Percentiles rank a stretch among this genome's conserved stretches.
phyloP scores from a whole-genome alignment of 2,888 invertebrate species.

The Apoda limacodes region DNA sequence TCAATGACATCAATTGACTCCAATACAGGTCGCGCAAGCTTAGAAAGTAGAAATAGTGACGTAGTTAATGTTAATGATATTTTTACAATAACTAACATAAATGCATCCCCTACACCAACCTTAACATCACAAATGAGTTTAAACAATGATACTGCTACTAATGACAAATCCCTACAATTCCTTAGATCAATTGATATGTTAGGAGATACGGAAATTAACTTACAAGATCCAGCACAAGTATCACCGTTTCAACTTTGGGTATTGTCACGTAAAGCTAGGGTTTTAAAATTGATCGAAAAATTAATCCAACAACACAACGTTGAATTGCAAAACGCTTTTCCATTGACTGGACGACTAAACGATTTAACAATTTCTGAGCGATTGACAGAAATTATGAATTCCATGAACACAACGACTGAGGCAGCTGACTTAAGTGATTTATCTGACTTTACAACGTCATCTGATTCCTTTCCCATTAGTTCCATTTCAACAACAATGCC shows the following conservation, averaged over 20 bases:
- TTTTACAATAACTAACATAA: background rate
- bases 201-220: conserved; percentile 14
- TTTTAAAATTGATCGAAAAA: conserved; percentile 63
- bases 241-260: conserved; percentile 53
- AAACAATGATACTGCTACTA: too few species aligned
- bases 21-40: background rate
- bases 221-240: conserved; percentile 39
- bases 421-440: too few species aligned
- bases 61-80: background rate
- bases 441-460: too few species aligned
- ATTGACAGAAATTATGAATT: conserved; percentile 48
- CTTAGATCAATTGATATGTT: too few species aligned
- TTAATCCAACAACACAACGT: conserved; percentile 54
- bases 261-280: conserved; percentile 58
- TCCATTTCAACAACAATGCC: too few species aligned
- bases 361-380: conserved; percentile 42
- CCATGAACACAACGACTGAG: conserved; percentile 42
- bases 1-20: background rate
- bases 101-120: background rate
- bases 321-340: conserved; percentile 45
- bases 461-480: too few species aligned
- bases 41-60: background rate
- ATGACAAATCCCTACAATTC: background rate
- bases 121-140: background rate
- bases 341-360: conserved; percentile 38